These are phyloP conservation scores for Ashinkailepas kermadecensis DNA, from an alignment of 2,888 invertebrate genomes.

Conservation along the genomic window DNA sequence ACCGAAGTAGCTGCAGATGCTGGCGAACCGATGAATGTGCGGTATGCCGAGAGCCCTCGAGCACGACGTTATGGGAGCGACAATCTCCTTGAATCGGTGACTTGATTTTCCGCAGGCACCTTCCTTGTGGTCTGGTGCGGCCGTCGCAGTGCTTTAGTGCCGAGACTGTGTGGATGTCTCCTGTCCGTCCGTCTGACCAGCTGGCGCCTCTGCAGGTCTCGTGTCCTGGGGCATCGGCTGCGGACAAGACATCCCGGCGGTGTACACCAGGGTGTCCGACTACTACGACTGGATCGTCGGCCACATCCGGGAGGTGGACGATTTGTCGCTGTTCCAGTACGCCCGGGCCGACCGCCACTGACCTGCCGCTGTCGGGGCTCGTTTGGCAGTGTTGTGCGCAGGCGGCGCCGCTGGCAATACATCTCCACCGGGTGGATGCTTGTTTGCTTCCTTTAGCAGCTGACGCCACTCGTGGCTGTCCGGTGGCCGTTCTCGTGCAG, in stretches of 20 bases:
- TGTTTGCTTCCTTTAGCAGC: too few relatives aligned
- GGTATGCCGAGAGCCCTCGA: too few relatives aligned
- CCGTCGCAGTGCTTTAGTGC: too few relatives aligned
- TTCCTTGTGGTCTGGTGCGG: too few relatives aligned
- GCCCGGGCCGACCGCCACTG: background rate
- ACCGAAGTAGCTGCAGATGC: too few relatives aligned
- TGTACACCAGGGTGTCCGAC: slow-evolving; percentile 27
- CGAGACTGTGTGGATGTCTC: too few relatives aligned
- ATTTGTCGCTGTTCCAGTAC: slow-evolving; percentile 59
- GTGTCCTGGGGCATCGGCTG: slow-evolving; percentile 29
- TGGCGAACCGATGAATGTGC: too few relatives aligned
- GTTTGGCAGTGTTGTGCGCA: background rate
- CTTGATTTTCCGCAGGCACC: too few relatives aligned
- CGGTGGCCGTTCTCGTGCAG: background rate
- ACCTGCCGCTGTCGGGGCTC: background rate
- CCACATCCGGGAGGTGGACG: slow-evolving; percentile 66
- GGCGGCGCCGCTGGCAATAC: background rate
- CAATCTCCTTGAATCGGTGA: too few relatives aligned
- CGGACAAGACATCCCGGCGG: slow-evolving; percentile 24
- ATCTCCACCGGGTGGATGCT: background rate
- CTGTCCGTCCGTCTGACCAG: too few relatives aligned
- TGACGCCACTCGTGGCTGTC: too few relatives aligned
- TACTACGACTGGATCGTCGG: slow-evolving; percentile 26
- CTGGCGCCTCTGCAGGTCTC: background rate
- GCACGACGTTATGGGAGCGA: too few relatives aligned